phyloP scores from a whole-genome alignment of 2,888 invertebrate species.

The Ceraclea dissimilis region DNA sequence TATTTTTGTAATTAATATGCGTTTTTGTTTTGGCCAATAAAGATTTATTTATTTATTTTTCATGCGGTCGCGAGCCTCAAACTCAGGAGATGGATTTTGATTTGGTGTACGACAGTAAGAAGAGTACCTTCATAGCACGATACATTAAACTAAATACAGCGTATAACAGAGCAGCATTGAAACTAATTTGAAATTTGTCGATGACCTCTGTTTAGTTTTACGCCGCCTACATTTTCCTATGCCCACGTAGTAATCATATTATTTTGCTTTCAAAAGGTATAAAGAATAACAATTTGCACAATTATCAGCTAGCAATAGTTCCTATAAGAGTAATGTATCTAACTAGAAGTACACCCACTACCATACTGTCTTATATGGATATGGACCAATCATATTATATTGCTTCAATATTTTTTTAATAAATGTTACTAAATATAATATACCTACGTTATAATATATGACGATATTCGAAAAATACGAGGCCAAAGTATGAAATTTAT shows the following conservation, averaged over 20 bases:
- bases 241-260: constrained; percentile 11
- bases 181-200: constrained; percentile 5
- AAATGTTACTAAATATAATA: background rate
- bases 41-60: too few relatives aligned
- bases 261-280: background rate
- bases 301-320: constrained; percentile 15
- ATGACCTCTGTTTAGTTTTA: constrained; percentile 23
- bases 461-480: too few relatives aligned
- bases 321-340: background rate
- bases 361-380: background rate
- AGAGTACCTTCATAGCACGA: too few relatives aligned
- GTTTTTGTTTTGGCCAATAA: too few relatives aligned
- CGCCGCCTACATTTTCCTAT: constrained; percentile 20
- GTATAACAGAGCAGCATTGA: too few relatives aligned
- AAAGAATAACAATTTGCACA: constrained; percentile 21
- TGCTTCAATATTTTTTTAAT: background rate
- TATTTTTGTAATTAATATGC: too few relatives aligned
- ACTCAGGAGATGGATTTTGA: too few relatives aligned
- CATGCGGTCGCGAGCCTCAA: too few relatives aligned
- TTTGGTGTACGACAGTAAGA: too few relatives aligned
- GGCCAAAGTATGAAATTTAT: too few relatives aligned
- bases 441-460: background rate
- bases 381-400: background rate
- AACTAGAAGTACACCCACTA: background rate
- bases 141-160: too few relatives aligned